These are phyloP conservation scores for Pocillopora grandis DNA, from an alignment of 92 coral and sea anemone genomes.

Conservation along the genomic window DNA sequence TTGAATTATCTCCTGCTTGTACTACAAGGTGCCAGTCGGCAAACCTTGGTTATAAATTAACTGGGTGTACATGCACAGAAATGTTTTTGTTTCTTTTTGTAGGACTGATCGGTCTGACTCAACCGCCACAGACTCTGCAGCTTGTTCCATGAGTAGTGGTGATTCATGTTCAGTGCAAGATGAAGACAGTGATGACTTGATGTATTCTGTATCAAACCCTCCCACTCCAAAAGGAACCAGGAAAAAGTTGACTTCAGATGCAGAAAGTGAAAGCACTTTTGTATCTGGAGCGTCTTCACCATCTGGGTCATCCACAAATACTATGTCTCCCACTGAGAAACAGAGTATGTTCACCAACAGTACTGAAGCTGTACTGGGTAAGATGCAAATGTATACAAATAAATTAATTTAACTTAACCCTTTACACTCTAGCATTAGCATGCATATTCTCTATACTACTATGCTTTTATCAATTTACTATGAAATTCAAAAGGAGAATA, in stretches of 20 bases:
- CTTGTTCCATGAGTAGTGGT: constrained; percentile 75
- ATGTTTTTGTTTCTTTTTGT: neutral
- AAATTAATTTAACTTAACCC: neutral
- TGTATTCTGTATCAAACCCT: constrained; percentile 92
- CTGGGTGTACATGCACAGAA: neutral
- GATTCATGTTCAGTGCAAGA: constrained; percentile 77
- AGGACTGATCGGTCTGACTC: constrained; percentile 24
- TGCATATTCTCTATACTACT: too few species aligned
- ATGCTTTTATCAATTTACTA: too few species aligned
- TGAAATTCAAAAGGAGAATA: too few species aligned
- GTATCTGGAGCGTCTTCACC: constrained; percentile 43
- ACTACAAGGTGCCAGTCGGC: too few species aligned
- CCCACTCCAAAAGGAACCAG: constrained; percentile 76
- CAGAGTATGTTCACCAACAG: constrained; percentile 40
- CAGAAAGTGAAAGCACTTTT: constrained; percentile 74
- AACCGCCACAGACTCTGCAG: constrained; percentile 60
- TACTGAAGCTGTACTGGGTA: constrained; percentile 64
- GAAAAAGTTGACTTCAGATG: constrained; percentile 61
- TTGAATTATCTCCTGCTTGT: too few species aligned
- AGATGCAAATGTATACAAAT: neutral
- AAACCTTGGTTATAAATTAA: neutral
- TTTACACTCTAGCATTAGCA: neutral
- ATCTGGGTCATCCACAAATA: constrained; percentile 26
- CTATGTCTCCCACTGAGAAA: constrained; percentile 21
- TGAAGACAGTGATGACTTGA: constrained; percentile 76